A percentile compares a stretch with the other conserved stretches of the same genome.
These are phyloP conservation scores for Bactericera cockerelli DNA, from an alignment of 1,140 invertebrate genomes.

Conservation along the genomic window DNA sequence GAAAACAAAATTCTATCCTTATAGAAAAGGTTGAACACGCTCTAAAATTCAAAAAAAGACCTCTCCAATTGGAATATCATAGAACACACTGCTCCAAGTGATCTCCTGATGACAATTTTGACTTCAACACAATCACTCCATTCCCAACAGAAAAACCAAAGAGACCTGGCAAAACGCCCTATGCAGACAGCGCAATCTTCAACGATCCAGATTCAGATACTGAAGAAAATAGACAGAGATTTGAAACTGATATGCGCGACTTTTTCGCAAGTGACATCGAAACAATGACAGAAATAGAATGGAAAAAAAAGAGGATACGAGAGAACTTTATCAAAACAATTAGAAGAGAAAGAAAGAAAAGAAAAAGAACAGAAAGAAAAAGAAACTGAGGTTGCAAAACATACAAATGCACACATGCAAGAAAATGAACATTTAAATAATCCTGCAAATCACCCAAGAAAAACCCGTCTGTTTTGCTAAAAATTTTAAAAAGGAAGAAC, in stretches of 20 bases:
- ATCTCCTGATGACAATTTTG: neutral
- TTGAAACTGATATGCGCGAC: neutral
- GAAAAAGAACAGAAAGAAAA: neutral
- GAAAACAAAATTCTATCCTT: no score
- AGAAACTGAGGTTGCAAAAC: no score
- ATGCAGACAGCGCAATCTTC: neutral
- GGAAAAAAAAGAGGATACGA: neutral
- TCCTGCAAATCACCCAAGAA: no score
- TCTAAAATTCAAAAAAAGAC: no score
- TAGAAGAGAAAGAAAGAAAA: slow-evolving; percentile 2
- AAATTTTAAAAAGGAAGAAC: no score
- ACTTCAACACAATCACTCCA: neutral
- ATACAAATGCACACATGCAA: no score
- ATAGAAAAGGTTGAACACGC: no score
- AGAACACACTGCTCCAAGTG: neutral
- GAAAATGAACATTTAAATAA: no score
- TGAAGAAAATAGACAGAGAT: neutral
- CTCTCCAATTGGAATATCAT: neutral
- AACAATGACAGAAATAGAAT: neutral
- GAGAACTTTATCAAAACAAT: slow-evolving; percentile 3
- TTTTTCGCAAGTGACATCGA: slow-evolving; percentile 2
- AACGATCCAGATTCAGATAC: neutral
- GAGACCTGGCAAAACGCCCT: neutral
- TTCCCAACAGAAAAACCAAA: neutral
- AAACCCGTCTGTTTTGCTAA: no score